Conservation (phyloP, 2,113 vertebrate genomes). For the Crocuta crocuta region DNA sequence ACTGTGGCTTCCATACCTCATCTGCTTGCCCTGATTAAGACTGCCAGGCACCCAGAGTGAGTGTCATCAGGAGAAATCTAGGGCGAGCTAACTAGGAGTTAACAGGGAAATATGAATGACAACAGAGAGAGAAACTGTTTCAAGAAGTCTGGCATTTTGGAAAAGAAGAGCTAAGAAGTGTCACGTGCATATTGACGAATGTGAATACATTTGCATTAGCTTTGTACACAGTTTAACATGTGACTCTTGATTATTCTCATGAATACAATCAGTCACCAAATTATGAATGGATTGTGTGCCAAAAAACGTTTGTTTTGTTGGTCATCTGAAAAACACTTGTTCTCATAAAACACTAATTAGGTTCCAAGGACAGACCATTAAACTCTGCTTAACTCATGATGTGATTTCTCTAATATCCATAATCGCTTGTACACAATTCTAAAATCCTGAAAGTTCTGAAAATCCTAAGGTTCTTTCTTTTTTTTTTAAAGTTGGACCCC, state of each 20-base stretch:
- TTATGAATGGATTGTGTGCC: background rate
- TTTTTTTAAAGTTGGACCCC: background rate
- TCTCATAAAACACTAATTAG: background rate
- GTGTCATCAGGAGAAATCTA: slow-evolving; percentile 82
- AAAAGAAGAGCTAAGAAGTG: background rate
- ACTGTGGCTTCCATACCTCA: slow-evolving; percentile 33
- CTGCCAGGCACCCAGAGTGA: slow-evolving; percentile 77
- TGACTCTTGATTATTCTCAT: background rate
- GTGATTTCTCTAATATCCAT: background rate
- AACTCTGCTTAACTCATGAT: background rate
- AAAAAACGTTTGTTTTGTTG: background rate
- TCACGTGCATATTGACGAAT: no score
- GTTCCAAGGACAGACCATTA: background rate
- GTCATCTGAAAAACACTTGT: slow-evolving; percentile 12
- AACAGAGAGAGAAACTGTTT: slow-evolving; percentile 58
- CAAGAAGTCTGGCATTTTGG: background rate
- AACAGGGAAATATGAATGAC: slow-evolving; percentile 72
- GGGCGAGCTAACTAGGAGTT: slow-evolving; percentile 78
- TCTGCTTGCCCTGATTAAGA: slow-evolving; percentile 80
- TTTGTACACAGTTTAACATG: background rate
- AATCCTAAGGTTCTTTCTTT: background rate
- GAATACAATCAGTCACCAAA: background rate
- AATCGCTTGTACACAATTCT: background rate
- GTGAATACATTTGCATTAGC: background rate
- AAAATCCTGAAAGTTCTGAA: slow-evolving; percentile 23